phyloP scores from a whole-genome alignment of 2,797 vertebrate genomes.

The Ceyx erithaca region DNA sequence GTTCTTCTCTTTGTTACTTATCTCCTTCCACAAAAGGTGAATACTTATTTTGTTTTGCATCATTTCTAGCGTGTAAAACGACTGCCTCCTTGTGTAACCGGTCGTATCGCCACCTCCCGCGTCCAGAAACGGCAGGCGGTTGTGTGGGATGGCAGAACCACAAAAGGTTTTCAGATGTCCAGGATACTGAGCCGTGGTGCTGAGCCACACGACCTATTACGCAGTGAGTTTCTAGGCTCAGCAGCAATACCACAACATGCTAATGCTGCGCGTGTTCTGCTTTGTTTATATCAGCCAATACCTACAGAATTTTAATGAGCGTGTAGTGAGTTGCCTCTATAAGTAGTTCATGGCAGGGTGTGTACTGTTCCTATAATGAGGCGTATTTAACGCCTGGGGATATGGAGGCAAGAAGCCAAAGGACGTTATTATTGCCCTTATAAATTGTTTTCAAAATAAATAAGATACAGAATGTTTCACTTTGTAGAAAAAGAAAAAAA shows the following conservation, averaged over 20 bases:
- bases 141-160: slow-evolving; percentile 35
- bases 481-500: background rate
- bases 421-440: slow-evolving; percentile 66
- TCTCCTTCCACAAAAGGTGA: background rate
- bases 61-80: fast-evolving
- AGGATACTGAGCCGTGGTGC: background rate
- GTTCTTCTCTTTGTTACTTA: slow-evolving; percentile 6
- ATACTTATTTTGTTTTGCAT: fast-evolving
- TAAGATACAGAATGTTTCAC: slow-evolving; percentile 30
- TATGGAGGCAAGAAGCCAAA: slow-evolving; percentile 49
- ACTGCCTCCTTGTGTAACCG: slow-evolving; percentile 54
- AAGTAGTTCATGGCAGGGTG: slow-evolving; percentile 22
- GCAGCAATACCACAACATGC: background rate
- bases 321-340: background rate
- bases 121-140: background rate
- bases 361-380: slow-evolving; percentile 41
- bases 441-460: slow-evolving; percentile 67
- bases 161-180: slow-evolving; percentile 52
- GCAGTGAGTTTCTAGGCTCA: background rate
- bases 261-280: fast-evolving
- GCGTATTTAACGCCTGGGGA: background rate
- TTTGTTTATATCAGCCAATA: slow-evolving; percentile 16
- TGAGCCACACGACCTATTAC: slow-evolving; percentile 29
- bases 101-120: background rate
- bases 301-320: slow-evolving; percentile 64